These are phyloP conservation scores for Silurus glanis DNA, from an alignment of 2,113 vertebrate genomes.

Conservation along the genomic window DNA sequence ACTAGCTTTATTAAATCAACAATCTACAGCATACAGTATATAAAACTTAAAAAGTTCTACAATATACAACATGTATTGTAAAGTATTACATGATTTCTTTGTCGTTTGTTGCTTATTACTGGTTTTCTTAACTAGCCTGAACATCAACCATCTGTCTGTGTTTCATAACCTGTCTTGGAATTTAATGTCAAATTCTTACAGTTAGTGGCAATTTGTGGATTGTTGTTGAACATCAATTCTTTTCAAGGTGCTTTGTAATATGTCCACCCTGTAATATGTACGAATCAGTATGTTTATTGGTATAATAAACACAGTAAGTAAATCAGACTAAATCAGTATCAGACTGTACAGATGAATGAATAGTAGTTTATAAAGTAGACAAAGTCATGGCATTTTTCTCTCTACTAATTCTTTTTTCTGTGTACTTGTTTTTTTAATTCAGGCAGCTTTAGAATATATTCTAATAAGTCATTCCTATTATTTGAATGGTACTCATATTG, in stretches of 20 bases:
- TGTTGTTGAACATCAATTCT: not conserved
- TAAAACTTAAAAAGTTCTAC: not conserved
- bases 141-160: not conserved
- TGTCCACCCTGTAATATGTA: not conserved
- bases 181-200: not conserved
- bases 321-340: not conserved
- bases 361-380: not conserved
- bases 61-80: not conserved
- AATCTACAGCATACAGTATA: too few species aligned
- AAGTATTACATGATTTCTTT: not conserved
- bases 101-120: not conserved
- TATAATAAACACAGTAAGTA: not conserved
- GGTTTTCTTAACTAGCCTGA: not conserved
- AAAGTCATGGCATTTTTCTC: not conserved
- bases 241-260: not conserved
- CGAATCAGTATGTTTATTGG: not conserved
- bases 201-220: not conserved
- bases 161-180: not conserved
- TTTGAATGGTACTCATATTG: not conserved
- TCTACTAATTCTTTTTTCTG: not conserved
- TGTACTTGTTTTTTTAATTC: not conserved
- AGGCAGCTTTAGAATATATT: not conserved
- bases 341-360: not conserved
- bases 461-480: not conserved
- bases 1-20: too few species aligned